phyloP scores from a whole-genome alignment of 1,140 invertebrate species.

The Heliothis virescens region DNA sequence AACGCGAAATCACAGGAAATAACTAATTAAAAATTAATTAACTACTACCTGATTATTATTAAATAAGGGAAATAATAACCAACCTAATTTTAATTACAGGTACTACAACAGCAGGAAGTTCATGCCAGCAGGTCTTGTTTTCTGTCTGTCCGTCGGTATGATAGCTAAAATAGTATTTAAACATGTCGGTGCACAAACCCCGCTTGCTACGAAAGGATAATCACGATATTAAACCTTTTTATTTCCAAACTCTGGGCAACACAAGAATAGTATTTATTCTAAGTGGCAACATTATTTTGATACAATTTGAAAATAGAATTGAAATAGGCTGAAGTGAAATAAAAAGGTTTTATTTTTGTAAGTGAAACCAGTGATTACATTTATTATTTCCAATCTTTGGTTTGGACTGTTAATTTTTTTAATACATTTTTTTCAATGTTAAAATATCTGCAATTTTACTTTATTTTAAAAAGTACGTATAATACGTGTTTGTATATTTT shows the following conservation, averaged over 20 bases:
- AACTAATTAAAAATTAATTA: background rate
- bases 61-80: background rate
- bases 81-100: slow-evolving; percentile 81
- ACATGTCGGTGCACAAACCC: slow-evolving; percentile 71
- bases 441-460: background rate
- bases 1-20: background rate
- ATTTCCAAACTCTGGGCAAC: background rate
- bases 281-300: background rate
- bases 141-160: slow-evolving; percentile 87
- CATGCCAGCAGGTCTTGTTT: slow-evolving; percentile 97
- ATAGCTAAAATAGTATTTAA: slow-evolving; percentile 83
- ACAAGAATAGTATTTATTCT: too few relatives aligned
- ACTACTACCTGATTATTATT: background rate
- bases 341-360: slow-evolving; percentile 20
- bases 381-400: too few relatives aligned
- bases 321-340: background rate
- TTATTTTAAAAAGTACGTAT: slow-evolving; percentile 12
- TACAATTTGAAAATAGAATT: too few relatives aligned
- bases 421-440: background rate
- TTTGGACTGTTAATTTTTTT: background rate
- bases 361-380: slow-evolving; percentile 1
- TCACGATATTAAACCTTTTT: slow-evolving; percentile 50
- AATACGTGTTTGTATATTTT: slow-evolving; percentile 41
- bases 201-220: slow-evolving; percentile 70
- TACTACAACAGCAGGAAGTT: slow-evolving; percentile 96